A percentile compares a stretch with the other conserved stretches of the same genome.
Conservation (phyloP, 2,888 invertebrate species). For the Trilocha varians region DNA sequence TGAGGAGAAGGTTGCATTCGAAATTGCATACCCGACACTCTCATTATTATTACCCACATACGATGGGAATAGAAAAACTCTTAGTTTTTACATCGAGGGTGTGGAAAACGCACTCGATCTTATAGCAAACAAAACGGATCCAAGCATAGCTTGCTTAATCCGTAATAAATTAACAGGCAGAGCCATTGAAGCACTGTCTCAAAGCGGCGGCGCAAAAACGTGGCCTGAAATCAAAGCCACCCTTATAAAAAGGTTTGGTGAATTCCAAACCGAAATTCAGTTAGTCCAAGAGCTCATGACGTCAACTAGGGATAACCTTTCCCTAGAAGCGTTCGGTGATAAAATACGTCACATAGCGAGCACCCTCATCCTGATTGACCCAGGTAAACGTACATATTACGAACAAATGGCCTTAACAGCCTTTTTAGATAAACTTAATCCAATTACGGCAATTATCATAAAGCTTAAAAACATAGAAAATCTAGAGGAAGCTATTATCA, state of each 20-base stretch:
- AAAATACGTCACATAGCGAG: slow-evolving; percentile 8
- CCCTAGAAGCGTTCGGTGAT: slow-evolving; percentile 7
- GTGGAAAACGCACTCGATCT: slow-evolving; percentile 15
- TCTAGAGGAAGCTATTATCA: slow-evolving; percentile 13
- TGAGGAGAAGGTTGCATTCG: slow-evolving; percentile 3
- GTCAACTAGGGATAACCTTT: slow-evolving; percentile 6
- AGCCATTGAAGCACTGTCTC: slow-evolving; percentile 1
- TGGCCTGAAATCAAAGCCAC: background rate
- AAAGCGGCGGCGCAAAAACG: background rate
- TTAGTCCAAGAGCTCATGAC: slow-evolving; percentile 13
- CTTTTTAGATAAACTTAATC: slow-evolving; percentile 15
- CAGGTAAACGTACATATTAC: slow-evolving; percentile 8
- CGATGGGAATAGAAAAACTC: slow-evolving; percentile 18
- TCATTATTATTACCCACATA: slow-evolving; percentile 15
- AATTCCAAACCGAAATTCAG: slow-evolving; percentile 22
- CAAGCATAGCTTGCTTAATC: slow-evolving; percentile 13
- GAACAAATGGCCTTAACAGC: slow-evolving; percentile 16
- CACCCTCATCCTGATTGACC: slow-evolving; percentile 1
- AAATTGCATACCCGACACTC: slow-evolving; percentile 4
- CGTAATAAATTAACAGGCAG: slow-evolving; percentile 16
- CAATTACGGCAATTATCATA: slow-evolving; percentile 14
- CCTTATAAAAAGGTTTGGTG: background rate
- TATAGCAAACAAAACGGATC: slow-evolving; percentile 8
- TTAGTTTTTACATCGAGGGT: slow-evolving; percentile 14
- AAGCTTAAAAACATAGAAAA: slow-evolving; percentile 10